Evolutionary conservation across 2,888 invertebrate genomes (phyloP).

Genomic region (Corbicula japonica): DNA sequence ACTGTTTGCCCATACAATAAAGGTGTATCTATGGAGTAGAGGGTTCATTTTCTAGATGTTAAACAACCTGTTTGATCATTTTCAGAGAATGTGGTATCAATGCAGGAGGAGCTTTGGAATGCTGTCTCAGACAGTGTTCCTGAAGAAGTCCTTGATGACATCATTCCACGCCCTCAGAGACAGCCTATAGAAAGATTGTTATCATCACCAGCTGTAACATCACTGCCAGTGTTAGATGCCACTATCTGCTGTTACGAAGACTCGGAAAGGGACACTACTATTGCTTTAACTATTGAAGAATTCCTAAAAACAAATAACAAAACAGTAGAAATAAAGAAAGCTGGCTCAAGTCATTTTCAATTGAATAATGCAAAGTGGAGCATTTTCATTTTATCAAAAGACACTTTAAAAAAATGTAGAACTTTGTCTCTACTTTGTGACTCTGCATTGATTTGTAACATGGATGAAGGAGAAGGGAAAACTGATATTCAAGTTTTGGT

Average conservation of each 20-base stretch:
- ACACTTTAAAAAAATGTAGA: conserved; percentile 4
- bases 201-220: neutral
- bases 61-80: neutral
- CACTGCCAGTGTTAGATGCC: neutral
- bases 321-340: neutral
- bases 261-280: conserved; percentile 6
- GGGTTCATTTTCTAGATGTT: too few species aligned
- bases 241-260: conserved; percentile 36
- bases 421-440: neutral
- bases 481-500: conserved; percentile 12
- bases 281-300: conserved; percentile 33
- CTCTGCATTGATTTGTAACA: neutral
- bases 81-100: conserved; percentile 9
- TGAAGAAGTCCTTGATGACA: neutral
- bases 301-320: conserved; percentile 35
- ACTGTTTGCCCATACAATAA: too few species aligned
- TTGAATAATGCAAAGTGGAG: conserved; percentile 48
- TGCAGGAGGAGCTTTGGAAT: neutral
- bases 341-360: neutral
- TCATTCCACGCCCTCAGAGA: neutral
- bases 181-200: conserved; percentile 2
- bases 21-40: too few species aligned
- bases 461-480: neutral
- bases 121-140: conserved; percentile 5
- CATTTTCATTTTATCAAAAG: conserved; percentile 56